These are phyloP conservation scores for Amphibalanus amphitrite DNA, from an alignment of 1,140 invertebrate species.

Conservation along the genomic window DNA sequence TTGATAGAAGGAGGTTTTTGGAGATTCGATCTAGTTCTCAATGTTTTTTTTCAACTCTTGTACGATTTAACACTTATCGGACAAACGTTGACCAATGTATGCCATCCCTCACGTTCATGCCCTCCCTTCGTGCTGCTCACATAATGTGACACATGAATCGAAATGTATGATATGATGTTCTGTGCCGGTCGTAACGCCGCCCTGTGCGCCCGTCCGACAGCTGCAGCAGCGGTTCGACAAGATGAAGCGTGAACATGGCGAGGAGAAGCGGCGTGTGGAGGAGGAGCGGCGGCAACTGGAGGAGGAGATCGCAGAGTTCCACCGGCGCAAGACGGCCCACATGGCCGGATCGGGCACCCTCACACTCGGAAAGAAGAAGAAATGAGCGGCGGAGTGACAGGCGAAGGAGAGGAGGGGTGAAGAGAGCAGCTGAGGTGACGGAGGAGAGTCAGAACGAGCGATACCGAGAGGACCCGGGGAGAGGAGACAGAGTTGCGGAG, in stretches of 20 bases:
- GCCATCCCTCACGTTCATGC: too few species aligned
- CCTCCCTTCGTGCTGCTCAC: too few species aligned
- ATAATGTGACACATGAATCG: too few species aligned
- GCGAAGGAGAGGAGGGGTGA: too few species aligned
- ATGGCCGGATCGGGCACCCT: constrained; percentile 57
- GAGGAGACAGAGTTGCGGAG: too few species aligned
- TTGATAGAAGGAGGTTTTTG: background rate
- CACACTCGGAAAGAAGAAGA: constrained; percentile 76
- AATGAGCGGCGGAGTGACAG: constrained; percentile 22
- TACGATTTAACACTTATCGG: background rate
- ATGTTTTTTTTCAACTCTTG: background rate
- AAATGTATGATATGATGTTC: too few species aligned
- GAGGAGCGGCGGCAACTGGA: constrained; percentile 77
- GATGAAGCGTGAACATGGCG: constrained; percentile 81
- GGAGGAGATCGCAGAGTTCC: constrained; percentile 78
- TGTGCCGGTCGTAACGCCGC: too few species aligned
- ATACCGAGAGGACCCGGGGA: too few species aligned
- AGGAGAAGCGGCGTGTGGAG: constrained; percentile 86
- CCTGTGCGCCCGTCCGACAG: background rate
- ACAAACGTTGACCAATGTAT: too few species aligned
- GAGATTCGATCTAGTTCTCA: too few species aligned
- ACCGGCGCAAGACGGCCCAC: constrained; percentile 52
- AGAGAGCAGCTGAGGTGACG: too few species aligned
- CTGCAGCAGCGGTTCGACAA: constrained; percentile 38
- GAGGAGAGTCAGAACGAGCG: too few species aligned